Evolutionary conservation across 1,140 invertebrate species (phyloP).

Genomic region (Holcopasites calliopsidis): DNA sequence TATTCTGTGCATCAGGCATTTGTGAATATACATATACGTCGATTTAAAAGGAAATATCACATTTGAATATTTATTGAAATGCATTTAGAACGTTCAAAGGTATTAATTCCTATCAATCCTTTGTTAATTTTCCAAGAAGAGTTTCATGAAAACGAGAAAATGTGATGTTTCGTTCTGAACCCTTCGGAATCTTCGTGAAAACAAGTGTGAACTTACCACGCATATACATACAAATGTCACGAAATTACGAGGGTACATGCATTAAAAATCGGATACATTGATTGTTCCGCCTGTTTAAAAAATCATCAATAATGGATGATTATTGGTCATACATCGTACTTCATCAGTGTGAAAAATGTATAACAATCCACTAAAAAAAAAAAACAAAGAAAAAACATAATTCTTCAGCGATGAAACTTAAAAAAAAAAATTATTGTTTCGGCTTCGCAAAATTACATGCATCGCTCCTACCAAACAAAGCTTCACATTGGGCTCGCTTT

Average conservation of each 20-base stretch:
- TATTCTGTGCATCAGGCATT: too few relatives aligned
- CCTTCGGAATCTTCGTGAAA: too few relatives aligned
- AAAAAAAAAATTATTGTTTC: neutral
- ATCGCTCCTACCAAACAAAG: neutral
- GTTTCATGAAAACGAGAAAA: neutral
- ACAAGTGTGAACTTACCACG: neutral
- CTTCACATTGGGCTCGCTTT: slow-evolving; percentile 23
- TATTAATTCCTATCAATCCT: too few relatives aligned
- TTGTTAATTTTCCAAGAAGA: too few relatives aligned
- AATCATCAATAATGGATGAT: too few relatives aligned
- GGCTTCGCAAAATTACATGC: slow-evolving; percentile 15
- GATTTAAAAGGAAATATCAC: slow-evolving; percentile 24
- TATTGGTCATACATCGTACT: neutral
- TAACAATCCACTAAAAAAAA: slow-evolving; percentile 16
- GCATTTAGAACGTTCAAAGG: too few relatives aligned
- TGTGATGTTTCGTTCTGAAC: slow-evolving; percentile 23
- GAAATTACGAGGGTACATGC: neutral
- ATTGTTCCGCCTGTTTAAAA: too few relatives aligned
- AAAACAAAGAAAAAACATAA: neutral
- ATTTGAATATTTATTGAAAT: neutral
- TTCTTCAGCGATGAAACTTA: neutral
- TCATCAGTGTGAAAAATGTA: neutral
- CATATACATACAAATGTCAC: neutral
- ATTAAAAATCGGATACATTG: too few relatives aligned
- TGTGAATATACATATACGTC: too few relatives aligned